These are phyloP conservation scores for Scomber scombrus DNA, from an alignment of 2,113 vertebrate species.

Conservation along the genomic window DNA sequence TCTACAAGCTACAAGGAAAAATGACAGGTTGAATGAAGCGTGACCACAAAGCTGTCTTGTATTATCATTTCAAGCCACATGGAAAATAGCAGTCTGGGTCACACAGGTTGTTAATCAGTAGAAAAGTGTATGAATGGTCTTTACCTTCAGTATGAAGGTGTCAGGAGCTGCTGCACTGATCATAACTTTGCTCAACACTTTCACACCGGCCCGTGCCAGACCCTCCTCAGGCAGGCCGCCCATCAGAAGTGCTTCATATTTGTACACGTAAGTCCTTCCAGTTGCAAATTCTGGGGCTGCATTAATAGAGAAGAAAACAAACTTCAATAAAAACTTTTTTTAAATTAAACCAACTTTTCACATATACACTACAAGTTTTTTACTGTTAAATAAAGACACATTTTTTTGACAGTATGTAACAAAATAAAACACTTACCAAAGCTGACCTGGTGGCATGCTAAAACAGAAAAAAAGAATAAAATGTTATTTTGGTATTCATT, in stretches of 20 bases:
- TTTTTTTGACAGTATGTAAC: not conserved
- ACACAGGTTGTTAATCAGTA: not conserved
- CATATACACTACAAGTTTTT: not conserved
- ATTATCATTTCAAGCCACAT: not conserved
- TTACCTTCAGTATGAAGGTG: slow-evolving; percentile 84
- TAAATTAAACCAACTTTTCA: not conserved
- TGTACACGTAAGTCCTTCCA: slow-evolving; percentile 81
- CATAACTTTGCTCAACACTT: slow-evolving; percentile 81
- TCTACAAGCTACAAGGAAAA: slow-evolving; percentile 76
- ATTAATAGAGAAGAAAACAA: not conserved
- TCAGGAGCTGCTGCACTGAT: slow-evolving; percentile 72
- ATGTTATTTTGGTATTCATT: slow-evolving; percentile 2
- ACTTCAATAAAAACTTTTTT: not conserved
- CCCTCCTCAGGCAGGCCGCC: slow-evolving; percentile 86
- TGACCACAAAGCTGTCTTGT: not conserved
- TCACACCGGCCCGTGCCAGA: slow-evolving; percentile 83
- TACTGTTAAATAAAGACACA: not conserved
- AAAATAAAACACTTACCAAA: slow-evolving; percentile 66
- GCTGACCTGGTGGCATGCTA: slow-evolving; percentile 63
- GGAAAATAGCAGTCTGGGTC: not conserved
- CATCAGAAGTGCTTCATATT: slow-evolving; percentile 85
- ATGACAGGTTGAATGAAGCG: not conserved
- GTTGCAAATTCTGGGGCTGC: slow-evolving; percentile 83
- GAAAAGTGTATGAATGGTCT: not conserved
- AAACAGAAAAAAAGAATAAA: slow-evolving; percentile 39